These are phyloP conservation scores for Gyrodactylus bullatarudis DNA, from an alignment of 1,140 invertebrate genomes.

Conservation along the genomic window DNA sequence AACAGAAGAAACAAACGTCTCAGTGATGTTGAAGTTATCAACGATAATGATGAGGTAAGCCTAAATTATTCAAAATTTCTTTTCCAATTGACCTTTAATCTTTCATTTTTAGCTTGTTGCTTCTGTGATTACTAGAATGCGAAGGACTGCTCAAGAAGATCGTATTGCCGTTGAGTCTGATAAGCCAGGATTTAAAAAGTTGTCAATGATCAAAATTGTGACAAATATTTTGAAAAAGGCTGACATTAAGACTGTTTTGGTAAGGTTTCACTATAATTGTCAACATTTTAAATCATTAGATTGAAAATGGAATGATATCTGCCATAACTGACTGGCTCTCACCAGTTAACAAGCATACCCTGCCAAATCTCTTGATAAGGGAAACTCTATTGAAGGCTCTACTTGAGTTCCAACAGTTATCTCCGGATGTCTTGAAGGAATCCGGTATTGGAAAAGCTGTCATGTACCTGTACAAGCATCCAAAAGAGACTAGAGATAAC, in stretches of 20 bases:
- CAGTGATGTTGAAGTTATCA: not conserved
- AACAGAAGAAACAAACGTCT: not conserved
- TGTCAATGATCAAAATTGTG: not conserved
- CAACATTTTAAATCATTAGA: not conserved
- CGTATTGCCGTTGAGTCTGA: not conserved
- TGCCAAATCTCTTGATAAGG: conserved; percentile 61
- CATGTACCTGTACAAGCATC: conserved; percentile 97
- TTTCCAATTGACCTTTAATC: no score
- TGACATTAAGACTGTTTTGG: not conserved
- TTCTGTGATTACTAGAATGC: not conserved
- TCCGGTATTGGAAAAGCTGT: conserved; percentile 86
- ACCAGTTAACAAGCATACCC: conserved; percentile 70
- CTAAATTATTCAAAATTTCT: not conserved
- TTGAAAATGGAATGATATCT: not conserved
- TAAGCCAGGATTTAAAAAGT: not conserved
- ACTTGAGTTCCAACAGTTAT: conserved; percentile 49
- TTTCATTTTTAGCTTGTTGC: not conserved
- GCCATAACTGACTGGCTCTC: conserved; percentile 50
- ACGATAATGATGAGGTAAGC: not conserved
- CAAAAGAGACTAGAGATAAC: conserved; percentile 73
- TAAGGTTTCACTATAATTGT: not conserved
- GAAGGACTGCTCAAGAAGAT: not conserved
- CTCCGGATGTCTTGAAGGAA: conserved; percentile 52
- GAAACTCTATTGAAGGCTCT: conserved; percentile 53
- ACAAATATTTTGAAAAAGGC: not conserved